A percentile compares a stretch with the other conserved stretches of the same genome.
Evolutionary conservation across 37 sponge, comb jelly and placozoan genomes (phyloP).

Genomic region (Diacarnus erythraeanus): DNA sequence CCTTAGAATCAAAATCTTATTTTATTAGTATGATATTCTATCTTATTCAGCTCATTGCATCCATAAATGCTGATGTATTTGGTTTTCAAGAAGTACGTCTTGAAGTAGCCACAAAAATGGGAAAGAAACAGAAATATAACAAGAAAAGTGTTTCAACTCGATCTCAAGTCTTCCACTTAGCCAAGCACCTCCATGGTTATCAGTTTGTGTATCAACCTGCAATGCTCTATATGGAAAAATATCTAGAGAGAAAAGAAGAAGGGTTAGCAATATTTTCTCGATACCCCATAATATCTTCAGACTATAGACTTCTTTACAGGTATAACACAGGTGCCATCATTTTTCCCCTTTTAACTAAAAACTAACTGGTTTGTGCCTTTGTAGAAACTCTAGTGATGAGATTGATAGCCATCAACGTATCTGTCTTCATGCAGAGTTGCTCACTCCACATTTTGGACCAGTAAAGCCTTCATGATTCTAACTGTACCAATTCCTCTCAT

Average conservation of each 20-base stretch:
- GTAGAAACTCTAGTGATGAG: conserved; percentile 50
- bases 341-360: neutral
- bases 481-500: neutral
- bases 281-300: conserved; percentile 60
- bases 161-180: conserved; percentile 38
- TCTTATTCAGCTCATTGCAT: conserved; percentile 15
- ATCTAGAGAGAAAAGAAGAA: conserved; percentile 56
- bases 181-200: conserved; percentile 36
- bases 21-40: neutral
- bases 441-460: conserved; percentile 26
- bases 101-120: neutral
- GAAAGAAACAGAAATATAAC: neutral
- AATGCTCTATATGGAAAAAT: conserved; percentile 41
- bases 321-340: neutral
- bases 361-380: neutral
- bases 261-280: conserved; percentile 77
- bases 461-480: neutral
- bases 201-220: conserved; percentile 89
- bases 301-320: conserved; percentile 69
- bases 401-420: conserved; percentile 79
- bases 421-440: conserved; percentile 72
- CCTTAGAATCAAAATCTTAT: neutral
- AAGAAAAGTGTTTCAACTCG: neutral
- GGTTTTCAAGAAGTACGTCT: conserved; percentile 84
- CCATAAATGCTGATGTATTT: conserved; percentile 48